Evolutionary conservation across 2,797 vertebrate genomes (phyloP).

Genomic region (Lagorchestes hirsutus): DNA sequence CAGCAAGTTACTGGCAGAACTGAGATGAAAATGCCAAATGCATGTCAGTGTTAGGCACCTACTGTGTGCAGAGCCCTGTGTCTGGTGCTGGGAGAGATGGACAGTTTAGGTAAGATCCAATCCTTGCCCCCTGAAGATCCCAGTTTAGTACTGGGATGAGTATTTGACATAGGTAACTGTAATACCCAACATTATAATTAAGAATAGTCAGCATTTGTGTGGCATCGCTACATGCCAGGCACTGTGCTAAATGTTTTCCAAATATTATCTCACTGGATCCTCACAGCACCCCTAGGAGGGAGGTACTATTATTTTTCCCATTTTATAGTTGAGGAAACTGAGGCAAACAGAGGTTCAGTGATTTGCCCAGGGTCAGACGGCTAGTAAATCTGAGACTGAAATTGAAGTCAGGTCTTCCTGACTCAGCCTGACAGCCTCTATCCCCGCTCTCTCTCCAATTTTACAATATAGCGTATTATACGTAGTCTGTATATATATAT

Average conservation of each 20-base stretch:
- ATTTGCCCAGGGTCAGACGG: neutral
- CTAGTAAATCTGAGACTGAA: neutral
- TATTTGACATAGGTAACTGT: neutral
- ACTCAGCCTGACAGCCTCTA: neutral
- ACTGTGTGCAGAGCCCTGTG: neutral
- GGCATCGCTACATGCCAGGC: accelerated
- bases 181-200: neutral
- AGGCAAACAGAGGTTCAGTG: neutral
- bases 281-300: neutral
- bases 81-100: neutral
- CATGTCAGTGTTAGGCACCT: neutral
- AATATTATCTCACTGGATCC: neutral
- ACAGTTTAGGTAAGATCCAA: neutral
- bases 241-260: neutral
- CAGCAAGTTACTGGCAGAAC: neutral
- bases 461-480: neutral
- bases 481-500: neutral
- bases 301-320: neutral
- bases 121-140: neutral
- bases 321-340: neutral
- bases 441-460: neutral
- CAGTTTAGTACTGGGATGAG: neutral
- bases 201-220: neutral
- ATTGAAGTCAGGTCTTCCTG: neutral
- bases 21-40: neutral